These are phyloP conservation scores for Eulemur albifrons DNA, from an alignment of 2,797 vertebrate genomes.

Conservation along the genomic window DNA sequence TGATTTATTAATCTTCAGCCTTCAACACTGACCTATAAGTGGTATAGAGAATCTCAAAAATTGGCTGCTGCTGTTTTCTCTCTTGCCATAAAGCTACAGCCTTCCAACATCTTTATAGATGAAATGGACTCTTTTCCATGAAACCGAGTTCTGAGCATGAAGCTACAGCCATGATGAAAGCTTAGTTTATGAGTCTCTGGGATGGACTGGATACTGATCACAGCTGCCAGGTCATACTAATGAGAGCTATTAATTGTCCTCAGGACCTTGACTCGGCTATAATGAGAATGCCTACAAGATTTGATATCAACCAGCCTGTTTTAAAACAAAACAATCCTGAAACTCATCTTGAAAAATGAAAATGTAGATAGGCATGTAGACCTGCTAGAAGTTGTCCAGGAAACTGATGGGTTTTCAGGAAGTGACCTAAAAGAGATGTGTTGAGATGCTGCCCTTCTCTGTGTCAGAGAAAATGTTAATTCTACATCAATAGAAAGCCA, in stretches of 20 bases:
- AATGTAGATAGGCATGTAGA: slow-evolving; percentile 90
- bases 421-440: slow-evolving; percentile 98
- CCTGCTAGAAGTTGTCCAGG: slow-evolving; percentile 88
- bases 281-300: slow-evolving; percentile 96
- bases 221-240: slow-evolving; percentile 96
- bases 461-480: slow-evolving; percentile 92
- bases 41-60: slow-evolving; percentile 99
- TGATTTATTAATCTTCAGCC: slow-evolving; percentile 98
- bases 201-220: slow-evolving; percentile 96
- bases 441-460: slow-evolving; percentile 93
- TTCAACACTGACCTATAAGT: slow-evolving; percentile 96
- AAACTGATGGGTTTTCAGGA: slow-evolving; percentile 95
- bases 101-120: slow-evolving; percentile 97
- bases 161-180: slow-evolving; percentile 99
- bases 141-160: slow-evolving; percentile 95
- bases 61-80: slow-evolving; percentile 97
- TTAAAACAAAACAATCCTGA: slow-evolving; percentile 92
- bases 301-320: slow-evolving; percentile 96
- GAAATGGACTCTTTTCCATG: slow-evolving; percentile 98
- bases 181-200: slow-evolving; percentile 99
- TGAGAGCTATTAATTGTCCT: slow-evolving; percentile 98
- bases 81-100: slow-evolving; percentile 95
- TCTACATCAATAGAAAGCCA: slow-evolving; percentile 85
- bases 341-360: slow-evolving; percentile 95
- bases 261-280: slow-evolving; percentile 97